These are phyloP conservation scores for Phalera bucephala DNA, from an alignment of 2,888 invertebrate genomes.

Conservation along the genomic window DNA sequence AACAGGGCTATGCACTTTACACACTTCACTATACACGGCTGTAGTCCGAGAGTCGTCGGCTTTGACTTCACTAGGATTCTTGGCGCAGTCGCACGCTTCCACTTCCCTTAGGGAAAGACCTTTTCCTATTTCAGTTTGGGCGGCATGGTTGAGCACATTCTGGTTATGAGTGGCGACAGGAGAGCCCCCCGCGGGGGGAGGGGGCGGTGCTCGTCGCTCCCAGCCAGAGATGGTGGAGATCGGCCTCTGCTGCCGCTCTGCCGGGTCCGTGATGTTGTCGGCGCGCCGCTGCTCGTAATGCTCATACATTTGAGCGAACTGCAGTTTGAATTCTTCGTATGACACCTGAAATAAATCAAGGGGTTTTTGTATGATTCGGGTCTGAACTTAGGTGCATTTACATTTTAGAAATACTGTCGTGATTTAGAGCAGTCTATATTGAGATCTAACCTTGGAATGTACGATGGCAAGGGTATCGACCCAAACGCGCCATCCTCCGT, in stretches of 20 bases:
- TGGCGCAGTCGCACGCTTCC: slow-evolving; percentile 64
- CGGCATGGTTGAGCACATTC: slow-evolving; percentile 65
- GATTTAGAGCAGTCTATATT: too few species aligned
- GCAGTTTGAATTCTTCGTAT: slow-evolving; percentile 98
- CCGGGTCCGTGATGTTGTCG: slow-evolving; percentile 97
- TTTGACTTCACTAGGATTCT: slow-evolving; percentile 26
- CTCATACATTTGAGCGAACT: slow-evolving; percentile 98
- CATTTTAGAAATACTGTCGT: too few species aligned
- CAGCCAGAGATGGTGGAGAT: slow-evolving; percentile 98
- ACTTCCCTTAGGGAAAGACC: slow-evolving; percentile 71
- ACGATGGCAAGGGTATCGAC: slow-evolving; percentile 99
- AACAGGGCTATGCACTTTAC: slow-evolving; percentile 83
- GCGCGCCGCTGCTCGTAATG: slow-evolving; percentile 97
- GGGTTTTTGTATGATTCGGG: too few species aligned
- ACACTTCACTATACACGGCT: slow-evolving; percentile 85
- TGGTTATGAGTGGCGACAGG: slow-evolving; percentile 46
- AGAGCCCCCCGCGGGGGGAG: slow-evolving; percentile 18
- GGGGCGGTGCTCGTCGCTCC: slow-evolving; percentile 84
- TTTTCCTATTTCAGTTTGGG: slow-evolving; percentile 75
- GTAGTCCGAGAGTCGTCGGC: slow-evolving; percentile 51
- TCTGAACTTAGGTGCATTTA: too few species aligned
- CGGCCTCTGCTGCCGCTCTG: slow-evolving; percentile 95
- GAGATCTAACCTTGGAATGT: slow-evolving; percentile 93
- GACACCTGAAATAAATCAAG: slow-evolving; percentile 93
- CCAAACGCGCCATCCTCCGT: slow-evolving; percentile 99